Conservation (phyloP, 2,888 invertebrate genomes). For the Brachypterus glaber region DNA sequence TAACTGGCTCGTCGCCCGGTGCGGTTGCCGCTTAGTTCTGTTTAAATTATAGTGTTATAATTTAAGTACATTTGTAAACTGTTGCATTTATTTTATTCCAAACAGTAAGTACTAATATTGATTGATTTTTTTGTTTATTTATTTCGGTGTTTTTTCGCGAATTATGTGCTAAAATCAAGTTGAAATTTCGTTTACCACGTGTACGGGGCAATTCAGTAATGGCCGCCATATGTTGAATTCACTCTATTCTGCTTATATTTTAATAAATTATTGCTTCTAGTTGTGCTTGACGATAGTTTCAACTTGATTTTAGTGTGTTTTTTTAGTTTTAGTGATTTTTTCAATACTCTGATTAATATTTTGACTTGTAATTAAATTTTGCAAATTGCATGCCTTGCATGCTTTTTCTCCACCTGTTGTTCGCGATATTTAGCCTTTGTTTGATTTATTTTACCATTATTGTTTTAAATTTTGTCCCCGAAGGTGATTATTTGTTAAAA, state of each 20-base stretch:
- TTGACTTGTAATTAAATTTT: neutral
- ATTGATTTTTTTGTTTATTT: slow-evolving; percentile 14
- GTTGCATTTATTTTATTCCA: slow-evolving; percentile 34
- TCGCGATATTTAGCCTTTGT: too few relatives aligned
- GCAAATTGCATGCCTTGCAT: neutral
- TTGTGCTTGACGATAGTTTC: neutral
- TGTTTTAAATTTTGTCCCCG: too few relatives aligned
- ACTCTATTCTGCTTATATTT: neutral
- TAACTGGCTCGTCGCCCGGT: slow-evolving; percentile 37
- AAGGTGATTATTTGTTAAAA: too few relatives aligned
- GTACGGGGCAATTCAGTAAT: slow-evolving; percentile 33
- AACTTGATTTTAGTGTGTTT: neutral
- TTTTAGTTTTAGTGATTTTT: neutral
- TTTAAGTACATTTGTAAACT: slow-evolving; percentile 29
- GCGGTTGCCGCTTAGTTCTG: slow-evolving; percentile 32
- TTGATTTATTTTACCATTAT: too few relatives aligned
- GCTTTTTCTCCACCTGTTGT: too few relatives aligned
- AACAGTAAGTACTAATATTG: slow-evolving; percentile 33
- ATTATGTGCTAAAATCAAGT: slow-evolving; percentile 15
- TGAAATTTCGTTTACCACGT: slow-evolving; percentile 32
- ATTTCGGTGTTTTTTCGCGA: slow-evolving; percentile 5
- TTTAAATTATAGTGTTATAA: slow-evolving; percentile 31
- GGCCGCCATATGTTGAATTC: slow-evolving; percentile 37
- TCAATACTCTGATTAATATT: too few relatives aligned
- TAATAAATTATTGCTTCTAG: neutral